These are phyloP conservation scores for Conomelus anceps DNA, from an alignment of 2,888 invertebrate species.

Conservation along the genomic window DNA sequence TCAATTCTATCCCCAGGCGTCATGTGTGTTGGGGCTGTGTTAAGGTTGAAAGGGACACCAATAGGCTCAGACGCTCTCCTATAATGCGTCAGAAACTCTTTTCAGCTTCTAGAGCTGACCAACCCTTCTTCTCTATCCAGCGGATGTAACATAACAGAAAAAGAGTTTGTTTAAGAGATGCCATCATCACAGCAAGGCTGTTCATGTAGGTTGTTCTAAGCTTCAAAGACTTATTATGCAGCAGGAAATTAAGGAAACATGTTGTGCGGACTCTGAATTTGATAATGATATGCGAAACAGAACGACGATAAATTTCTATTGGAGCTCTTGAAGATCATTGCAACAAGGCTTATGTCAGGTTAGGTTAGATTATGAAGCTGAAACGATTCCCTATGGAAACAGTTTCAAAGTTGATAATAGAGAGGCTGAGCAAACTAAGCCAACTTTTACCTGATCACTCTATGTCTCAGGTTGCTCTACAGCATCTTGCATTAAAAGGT, in stretches of 20 bases:
- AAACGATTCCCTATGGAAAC: no score
- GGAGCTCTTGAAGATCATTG: no score
- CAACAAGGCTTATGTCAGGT: no score
- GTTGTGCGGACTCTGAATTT: not conserved
- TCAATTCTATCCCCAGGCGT: not conserved
- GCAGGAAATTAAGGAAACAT: not conserved
- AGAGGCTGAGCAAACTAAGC: no score
- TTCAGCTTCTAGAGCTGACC: not conserved
- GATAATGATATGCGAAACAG: no score
- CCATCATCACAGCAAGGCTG: not conserved
- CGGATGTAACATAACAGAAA: not conserved
- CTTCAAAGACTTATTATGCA: not conserved
- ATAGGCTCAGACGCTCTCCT: not conserved
- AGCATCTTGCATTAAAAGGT: no score
- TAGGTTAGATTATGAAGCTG: no score
- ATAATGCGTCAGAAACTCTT: not conserved
- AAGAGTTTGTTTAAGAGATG: not conserved
- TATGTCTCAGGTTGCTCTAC: no score
- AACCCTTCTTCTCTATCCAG: not conserved
- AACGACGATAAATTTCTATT: no score
- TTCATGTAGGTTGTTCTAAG: not conserved
- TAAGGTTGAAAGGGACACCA: not conserved
- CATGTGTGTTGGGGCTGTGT: not conserved
- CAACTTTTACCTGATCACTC: no score
- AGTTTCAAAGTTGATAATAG: no score